phyloP scores from a whole-genome alignment of 2,797 vertebrate genomes.

The Sebastes taczanowskii region DNA sequence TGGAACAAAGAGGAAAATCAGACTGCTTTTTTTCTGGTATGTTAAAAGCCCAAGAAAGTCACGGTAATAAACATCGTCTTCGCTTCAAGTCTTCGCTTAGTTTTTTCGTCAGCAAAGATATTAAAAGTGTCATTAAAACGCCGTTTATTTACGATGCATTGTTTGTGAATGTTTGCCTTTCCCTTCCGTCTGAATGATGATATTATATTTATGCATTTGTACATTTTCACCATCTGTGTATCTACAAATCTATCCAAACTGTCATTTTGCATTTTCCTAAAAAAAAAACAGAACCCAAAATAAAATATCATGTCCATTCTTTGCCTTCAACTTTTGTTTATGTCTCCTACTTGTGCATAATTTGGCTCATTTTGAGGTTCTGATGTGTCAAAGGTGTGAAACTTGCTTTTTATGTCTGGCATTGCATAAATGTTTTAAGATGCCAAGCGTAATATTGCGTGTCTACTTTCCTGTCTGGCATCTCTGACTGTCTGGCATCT shows the following conservation, averaged over 20 bases:
- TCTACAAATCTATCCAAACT: not conserved
- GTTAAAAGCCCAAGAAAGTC: not conserved
- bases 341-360: not conserved
- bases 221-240: not conserved
- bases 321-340: not conserved
- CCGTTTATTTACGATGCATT: not conserved
- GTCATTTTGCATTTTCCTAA: not conserved
- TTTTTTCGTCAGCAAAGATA: not conserved
- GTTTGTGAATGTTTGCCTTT: not conserved
- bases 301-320: not conserved
- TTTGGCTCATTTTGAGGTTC: not conserved
- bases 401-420: not conserved
- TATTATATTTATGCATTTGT: not conserved
- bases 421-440: constrained; percentile 16
- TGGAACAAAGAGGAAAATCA: not conserved
- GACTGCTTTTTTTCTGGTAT: not conserved
- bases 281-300: not conserved
- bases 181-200: not conserved
- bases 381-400: constrained; percentile 8
- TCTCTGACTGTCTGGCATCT: not conserved
- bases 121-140: not conserved
- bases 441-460: not conserved
- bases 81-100: not conserved
- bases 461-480: constrained; percentile 2
- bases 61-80: not conserved